phyloP scores from a whole-genome alignment of 2,797 vertebrate genomes.

The Hybognathus amarus region DNA sequence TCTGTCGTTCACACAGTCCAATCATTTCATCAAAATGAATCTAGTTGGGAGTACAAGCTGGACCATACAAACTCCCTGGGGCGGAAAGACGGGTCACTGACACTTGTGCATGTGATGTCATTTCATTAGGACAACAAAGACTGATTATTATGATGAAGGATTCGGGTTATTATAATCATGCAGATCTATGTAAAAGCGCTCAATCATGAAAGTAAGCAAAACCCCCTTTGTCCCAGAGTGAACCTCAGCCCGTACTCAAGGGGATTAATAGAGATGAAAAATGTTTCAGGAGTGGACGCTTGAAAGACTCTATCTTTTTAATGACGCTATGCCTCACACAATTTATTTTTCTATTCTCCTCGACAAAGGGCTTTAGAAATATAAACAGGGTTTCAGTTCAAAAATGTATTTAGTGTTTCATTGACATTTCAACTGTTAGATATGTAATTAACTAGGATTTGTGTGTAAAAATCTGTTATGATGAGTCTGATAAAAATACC shows the following conservation, averaged over 20 bases:
- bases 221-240: neutral
- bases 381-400: neutral
- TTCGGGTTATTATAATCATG: neutral
- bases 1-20: slow-evolving; percentile 16
- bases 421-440: neutral
- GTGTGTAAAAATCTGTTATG: neutral
- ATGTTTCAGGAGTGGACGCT: neutral
- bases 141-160: neutral
- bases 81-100: slow-evolving; percentile 37
- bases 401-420: neutral
- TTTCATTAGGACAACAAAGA: slow-evolving; percentile 38
- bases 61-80: neutral
- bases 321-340: neutral
- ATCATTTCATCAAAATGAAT: neutral
- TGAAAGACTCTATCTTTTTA: neutral
- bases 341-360: neutral
- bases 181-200: neutral
- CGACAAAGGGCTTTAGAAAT: neutral
- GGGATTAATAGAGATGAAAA: neutral
- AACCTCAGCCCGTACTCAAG: neutral
- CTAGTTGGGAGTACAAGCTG: neutral
- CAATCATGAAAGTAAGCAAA: neutral
- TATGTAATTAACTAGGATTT: neutral
- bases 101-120: slow-evolving; percentile 6
- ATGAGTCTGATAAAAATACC: neutral